A percentile compares a stretch with the other conserved stretches of the same genome.
Conservation (phyloP, 2,113 vertebrate species). For the Platysteira castanea region DNA sequence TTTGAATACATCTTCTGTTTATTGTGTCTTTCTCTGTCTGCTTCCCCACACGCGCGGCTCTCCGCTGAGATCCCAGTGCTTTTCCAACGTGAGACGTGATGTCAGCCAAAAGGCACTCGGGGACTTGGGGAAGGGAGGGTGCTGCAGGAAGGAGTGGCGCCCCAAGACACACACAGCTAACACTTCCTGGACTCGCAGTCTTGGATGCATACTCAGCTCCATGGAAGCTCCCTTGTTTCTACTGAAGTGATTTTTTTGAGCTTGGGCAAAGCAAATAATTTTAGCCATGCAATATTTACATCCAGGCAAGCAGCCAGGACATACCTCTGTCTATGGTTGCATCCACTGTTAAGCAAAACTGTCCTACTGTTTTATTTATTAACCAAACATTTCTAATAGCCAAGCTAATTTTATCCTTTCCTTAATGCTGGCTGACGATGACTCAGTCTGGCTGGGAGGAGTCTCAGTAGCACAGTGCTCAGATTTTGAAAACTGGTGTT, state of each 20-base stretch:
- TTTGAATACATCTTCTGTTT: neutral
- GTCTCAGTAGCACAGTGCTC: neutral
- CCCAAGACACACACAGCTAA: neutral
- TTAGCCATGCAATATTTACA: slow-evolving; percentile 21
- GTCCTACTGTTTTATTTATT: slow-evolving; percentile 37
- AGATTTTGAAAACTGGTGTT: rapidly evolving
- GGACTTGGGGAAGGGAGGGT: neutral
- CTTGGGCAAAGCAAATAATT: slow-evolving; percentile 1
- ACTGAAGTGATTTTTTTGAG: neutral
- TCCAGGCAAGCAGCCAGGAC: neutral
- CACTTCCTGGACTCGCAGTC: neutral
- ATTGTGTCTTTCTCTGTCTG: neutral
- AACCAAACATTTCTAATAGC: slow-evolving; percentile 30
- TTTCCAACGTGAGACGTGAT: neutral
- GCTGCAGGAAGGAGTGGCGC: neutral
- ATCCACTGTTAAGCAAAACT: slow-evolving; percentile 21
- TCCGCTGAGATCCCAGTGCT: neutral
- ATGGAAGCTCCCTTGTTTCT: neutral
- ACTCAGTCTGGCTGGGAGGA: neutral
- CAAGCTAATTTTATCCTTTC: slow-evolving; percentile 45
- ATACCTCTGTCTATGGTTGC: neutral
- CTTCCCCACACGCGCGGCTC: rapidly evolving
- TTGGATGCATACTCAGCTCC: neutral
- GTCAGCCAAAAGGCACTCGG: neutral
- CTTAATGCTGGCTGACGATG: neutral